Evolutionary conservation across 2,888 invertebrate species (phyloP).

Genomic region (Drosophila monieri): DNA sequence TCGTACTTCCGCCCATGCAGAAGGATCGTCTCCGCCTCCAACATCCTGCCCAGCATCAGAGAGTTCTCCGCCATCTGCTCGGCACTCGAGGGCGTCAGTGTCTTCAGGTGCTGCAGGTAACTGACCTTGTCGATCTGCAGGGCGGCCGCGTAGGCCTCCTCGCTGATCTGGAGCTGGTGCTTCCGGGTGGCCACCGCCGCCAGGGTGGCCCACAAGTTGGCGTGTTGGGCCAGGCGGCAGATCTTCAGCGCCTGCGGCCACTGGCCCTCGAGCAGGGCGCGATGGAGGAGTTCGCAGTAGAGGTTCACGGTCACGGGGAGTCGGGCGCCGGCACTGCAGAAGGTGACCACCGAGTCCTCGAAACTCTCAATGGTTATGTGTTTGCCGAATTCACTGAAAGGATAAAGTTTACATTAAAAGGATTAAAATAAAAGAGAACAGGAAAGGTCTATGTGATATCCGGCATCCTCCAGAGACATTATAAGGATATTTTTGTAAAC

Average conservation of each 20-base stretch:
- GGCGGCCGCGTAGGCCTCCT: slow-evolving; percentile 97
- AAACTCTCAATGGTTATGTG: slow-evolving; percentile 92
- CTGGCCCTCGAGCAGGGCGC: slow-evolving; percentile 89
- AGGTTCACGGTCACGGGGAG: slow-evolving; percentile 84
- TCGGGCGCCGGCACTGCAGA: slow-evolving; percentile 95
- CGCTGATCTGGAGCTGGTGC: slow-evolving; percentile 94
- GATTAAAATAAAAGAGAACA: background rate
- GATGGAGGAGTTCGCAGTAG: slow-evolving; percentile 86
- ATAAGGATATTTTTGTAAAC: slow-evolving; percentile 4
- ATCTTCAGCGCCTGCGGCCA: slow-evolving; percentile 94
- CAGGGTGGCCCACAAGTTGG: slow-evolving; percentile 95
- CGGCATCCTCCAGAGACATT: background rate
- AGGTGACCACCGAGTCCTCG: slow-evolving; percentile 92
- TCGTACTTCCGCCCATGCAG: slow-evolving; percentile 81
- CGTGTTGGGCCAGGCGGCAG: slow-evolving; percentile 85
- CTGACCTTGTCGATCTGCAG: slow-evolving; percentile 93
- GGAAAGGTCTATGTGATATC: background rate
- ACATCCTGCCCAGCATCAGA: slow-evolving; percentile 81
- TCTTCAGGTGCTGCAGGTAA: slow-evolving; percentile 92
- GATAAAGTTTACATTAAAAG: background rate
- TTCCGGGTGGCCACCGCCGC: slow-evolving; percentile 95
- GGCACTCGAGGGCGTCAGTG: slow-evolving; percentile 83
- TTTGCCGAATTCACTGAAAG: slow-evolving; percentile 92
- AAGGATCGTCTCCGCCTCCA: slow-evolving; percentile 84
- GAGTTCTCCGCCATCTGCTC: slow-evolving; percentile 84